phyloP scores from a whole-genome alignment of 2,888 invertebrate genomes.

The Hypselothyrea guttata region DNA sequence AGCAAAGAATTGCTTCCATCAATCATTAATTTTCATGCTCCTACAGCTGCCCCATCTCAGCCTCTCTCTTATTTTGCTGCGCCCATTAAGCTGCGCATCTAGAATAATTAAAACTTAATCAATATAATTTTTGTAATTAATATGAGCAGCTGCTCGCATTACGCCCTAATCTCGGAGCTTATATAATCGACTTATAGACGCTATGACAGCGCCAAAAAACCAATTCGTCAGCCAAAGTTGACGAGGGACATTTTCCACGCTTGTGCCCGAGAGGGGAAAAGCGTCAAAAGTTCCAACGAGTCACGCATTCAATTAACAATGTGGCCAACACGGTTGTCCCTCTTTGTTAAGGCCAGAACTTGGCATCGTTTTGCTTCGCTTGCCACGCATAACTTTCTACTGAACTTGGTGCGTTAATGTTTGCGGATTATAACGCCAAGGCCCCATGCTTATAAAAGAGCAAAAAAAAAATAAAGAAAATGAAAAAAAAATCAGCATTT shows the following conservation, averaged over 20 bases:
- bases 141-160: conserved; percentile 7
- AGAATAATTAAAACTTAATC: conserved; percentile 50
- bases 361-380: not conserved
- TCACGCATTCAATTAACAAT: conserved; percentile 76
- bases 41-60: too few relatives aligned
- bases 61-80: too few relatives aligned
- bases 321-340: too few relatives aligned
- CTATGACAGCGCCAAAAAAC: conserved; percentile 13
- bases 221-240: conserved; percentile 26
- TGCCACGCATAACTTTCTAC: conserved; percentile 5
- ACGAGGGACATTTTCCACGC: conserved; percentile 1
- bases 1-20: too few relatives aligned
- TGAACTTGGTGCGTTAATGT: conserved; percentile 48
- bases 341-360: not conserved
- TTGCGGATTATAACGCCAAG: conserved; percentile 53
- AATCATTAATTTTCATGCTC: too few relatives aligned
- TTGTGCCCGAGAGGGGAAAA: conserved; percentile 34
- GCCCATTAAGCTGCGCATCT: too few relatives aligned
- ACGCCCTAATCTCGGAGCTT: conserved; percentile 3
- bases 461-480: not conserved
- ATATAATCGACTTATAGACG: conserved; percentile 50
- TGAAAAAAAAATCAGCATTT: conserved; percentile 35
- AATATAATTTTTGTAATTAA: conserved; percentile 54
- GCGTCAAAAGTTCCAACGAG: conserved; percentile 66
- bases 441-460: conserved; percentile 22